Evolutionary conservation across 1,140 invertebrate species (phyloP).

Genomic region (Heliconius himera): DNA sequence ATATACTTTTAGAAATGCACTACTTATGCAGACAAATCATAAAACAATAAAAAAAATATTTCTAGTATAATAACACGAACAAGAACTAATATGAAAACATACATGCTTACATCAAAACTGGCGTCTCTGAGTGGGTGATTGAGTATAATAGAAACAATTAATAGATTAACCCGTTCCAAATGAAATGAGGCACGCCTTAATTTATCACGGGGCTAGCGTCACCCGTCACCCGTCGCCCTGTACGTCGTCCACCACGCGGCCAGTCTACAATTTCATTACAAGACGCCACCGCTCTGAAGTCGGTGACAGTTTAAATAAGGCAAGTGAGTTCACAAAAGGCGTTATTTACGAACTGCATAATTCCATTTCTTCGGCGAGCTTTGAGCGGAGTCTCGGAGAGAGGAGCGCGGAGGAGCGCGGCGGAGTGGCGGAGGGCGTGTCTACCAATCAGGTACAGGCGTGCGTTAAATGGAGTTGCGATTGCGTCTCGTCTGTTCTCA

Average conservation of each 20-base stretch:
- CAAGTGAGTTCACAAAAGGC: slow-evolving; percentile 59
- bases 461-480: slow-evolving; percentile 66
- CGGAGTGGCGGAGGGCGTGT: slow-evolving; percentile 54
- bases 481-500: slow-evolving; percentile 72
- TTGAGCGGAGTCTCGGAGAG: slow-evolving; percentile 46
- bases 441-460: slow-evolving; percentile 75
- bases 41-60: too few species aligned
- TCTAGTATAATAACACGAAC: too few species aligned
- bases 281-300: slow-evolving; percentile 43
- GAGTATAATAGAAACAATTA: slow-evolving; percentile 17
- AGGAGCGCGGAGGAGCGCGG: too few species aligned
- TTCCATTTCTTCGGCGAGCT: slow-evolving; percentile 68
- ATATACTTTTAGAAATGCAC: too few species aligned
- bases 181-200: slow-evolving; percentile 25
- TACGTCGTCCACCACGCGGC: slow-evolving; percentile 21
- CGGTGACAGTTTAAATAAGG: slow-evolving; percentile 65
- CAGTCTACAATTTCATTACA: slow-evolving; percentile 54
- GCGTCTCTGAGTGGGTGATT: not conserved
- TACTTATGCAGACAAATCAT: too few species aligned
- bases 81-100: not conserved
- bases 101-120: not conserved
- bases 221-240: not conserved
- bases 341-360: slow-evolving; percentile 76
- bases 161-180: slow-evolving; percentile 39
- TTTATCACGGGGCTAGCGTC: slow-evolving; percentile 18